Conservation (phyloP, 2,888 invertebrate genomes). For the Lamproptera curius region DNA sequence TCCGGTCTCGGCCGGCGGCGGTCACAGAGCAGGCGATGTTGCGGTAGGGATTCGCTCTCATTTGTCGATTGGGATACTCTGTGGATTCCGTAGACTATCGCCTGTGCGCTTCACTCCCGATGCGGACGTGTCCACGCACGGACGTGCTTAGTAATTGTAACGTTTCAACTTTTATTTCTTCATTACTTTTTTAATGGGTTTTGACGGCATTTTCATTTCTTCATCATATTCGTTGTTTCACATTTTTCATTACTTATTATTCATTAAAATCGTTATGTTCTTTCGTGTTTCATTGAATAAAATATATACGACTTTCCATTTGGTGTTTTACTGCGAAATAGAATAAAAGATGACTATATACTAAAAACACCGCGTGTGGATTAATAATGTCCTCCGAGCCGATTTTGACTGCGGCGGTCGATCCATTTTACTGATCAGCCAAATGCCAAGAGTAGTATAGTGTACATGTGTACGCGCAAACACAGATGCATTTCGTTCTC, state of each 20-base stretch:
- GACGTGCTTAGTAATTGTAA: not conserved
- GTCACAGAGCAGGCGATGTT: conserved; percentile 25
- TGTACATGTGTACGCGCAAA: too few species aligned
- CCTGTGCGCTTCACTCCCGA: conserved; percentile 13
- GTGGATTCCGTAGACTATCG: conserved; percentile 8
- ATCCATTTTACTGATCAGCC: too few species aligned
- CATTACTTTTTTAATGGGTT: conserved; percentile 7
- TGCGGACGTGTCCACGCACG: not conserved
- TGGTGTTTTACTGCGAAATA: too few species aligned
- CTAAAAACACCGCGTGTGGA: too few species aligned
- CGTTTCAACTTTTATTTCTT: conserved; percentile 1
- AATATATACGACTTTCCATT: conserved; percentile 24
- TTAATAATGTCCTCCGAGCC: too few species aligned
- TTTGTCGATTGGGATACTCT: conserved; percentile 10
- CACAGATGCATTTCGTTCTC: too few species aligned
- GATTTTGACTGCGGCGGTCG: too few species aligned
- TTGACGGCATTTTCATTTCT: conserved; percentile 11
- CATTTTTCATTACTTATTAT: conserved; percentile 18
- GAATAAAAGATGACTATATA: too few species aligned
- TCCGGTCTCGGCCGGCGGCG: conserved; percentile 31
- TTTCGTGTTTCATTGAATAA: conserved; percentile 27
- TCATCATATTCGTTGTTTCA: conserved; percentile 14
- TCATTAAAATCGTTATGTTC: conserved; percentile 20
- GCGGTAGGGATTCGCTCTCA: conserved; percentile 7
- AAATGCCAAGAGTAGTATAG: too few species aligned